Percentiles rank a stretch among this genome's conserved stretches.
Evolutionary conservation across 2,113 vertebrate genomes (phyloP).

Genomic region (Podiceps cristatus): DNA sequence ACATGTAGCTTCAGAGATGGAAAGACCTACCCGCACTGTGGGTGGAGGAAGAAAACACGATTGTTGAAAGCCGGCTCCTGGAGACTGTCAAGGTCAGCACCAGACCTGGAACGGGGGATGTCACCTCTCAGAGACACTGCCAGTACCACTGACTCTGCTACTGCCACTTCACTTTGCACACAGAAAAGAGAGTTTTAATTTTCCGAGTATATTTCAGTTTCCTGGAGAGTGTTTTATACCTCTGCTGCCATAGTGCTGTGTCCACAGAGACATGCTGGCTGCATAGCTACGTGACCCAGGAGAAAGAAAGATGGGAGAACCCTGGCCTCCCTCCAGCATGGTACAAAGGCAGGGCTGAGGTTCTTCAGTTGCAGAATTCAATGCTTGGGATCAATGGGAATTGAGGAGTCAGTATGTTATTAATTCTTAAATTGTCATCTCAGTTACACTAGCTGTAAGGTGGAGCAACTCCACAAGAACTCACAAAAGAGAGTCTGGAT

Average conservation of each 20-base stretch:
- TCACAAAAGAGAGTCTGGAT: not conserved
- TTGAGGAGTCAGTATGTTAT: not conserved
- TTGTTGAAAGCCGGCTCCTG: not conserved
- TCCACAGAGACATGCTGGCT: not conserved
- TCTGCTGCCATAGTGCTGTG: rapidly evolving
- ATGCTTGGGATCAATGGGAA: not conserved
- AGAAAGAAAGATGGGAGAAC: not conserved
- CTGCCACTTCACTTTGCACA: not conserved
- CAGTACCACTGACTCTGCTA: no score
- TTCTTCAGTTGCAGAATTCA: not conserved
- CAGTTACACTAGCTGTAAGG: not conserved
- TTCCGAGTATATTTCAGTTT: not conserved
- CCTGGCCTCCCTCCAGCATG: not conserved
- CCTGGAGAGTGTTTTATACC: not conserved
- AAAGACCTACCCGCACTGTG: not conserved
- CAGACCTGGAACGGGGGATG: not conserved
- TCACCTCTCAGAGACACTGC: not conserved
- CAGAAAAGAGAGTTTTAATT: not conserved
- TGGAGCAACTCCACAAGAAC: not conserved
- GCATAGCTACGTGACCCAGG: not conserved
- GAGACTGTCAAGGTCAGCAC: not conserved
- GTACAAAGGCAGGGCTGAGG: not conserved
- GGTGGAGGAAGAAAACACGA: rapidly evolving
- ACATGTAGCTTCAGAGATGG: not conserved
- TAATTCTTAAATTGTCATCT: not conserved